These are phyloP conservation scores for Neria commutata DNA, from an alignment of 2,888 invertebrate species.

Conservation along the genomic window DNA sequence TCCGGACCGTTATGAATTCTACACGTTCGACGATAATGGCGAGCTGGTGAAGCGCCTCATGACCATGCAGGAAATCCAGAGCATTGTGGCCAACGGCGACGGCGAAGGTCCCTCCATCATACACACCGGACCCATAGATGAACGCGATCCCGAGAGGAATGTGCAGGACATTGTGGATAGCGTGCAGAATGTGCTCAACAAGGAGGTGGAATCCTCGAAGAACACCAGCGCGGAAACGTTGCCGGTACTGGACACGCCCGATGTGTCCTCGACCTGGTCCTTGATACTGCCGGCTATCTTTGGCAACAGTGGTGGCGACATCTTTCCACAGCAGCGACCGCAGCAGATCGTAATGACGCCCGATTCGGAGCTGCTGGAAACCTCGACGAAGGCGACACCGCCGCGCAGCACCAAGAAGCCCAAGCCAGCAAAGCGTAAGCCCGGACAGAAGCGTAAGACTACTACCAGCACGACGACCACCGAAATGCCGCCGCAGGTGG, in stretches of 20 bases:
- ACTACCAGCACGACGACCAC: slow-evolving; percentile 37
- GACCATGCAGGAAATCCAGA: slow-evolving; percentile 84
- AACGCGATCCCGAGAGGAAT: slow-evolving; percentile 69
- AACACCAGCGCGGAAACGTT: slow-evolving; percentile 61
- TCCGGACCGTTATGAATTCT: slow-evolving; percentile 86
- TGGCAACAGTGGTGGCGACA: slow-evolving; percentile 71
- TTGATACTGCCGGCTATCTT: slow-evolving; percentile 81
- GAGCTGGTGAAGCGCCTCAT: slow-evolving; percentile 82
- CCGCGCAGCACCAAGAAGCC: slow-evolving; percentile 44
- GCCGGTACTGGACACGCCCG: slow-evolving; percentile 71
- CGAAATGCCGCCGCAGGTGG: slow-evolving; percentile 43
- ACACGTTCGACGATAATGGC: slow-evolving; percentile 83
- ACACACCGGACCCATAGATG: slow-evolving; percentile 53
- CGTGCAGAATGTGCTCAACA: slow-evolving; percentile 82
- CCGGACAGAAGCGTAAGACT: slow-evolving; percentile 48
- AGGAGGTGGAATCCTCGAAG: slow-evolving; percentile 70
- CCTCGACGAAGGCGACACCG: slow-evolving; percentile 41
- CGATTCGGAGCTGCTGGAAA: slow-evolving; percentile 59
- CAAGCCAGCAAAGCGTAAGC: slow-evolving; percentile 52
- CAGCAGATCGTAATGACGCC: slow-evolving; percentile 61
- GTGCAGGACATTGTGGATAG: slow-evolving; percentile 82
- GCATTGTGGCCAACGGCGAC: slow-evolving; percentile 82
- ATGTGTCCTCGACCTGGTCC: slow-evolving; percentile 80
- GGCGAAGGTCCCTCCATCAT: slow-evolving; percentile 66
- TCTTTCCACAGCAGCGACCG: slow-evolving; percentile 65